Conservation (phyloP, 2,113 vertebrate species). For the Clinocottus analis region DNA sequence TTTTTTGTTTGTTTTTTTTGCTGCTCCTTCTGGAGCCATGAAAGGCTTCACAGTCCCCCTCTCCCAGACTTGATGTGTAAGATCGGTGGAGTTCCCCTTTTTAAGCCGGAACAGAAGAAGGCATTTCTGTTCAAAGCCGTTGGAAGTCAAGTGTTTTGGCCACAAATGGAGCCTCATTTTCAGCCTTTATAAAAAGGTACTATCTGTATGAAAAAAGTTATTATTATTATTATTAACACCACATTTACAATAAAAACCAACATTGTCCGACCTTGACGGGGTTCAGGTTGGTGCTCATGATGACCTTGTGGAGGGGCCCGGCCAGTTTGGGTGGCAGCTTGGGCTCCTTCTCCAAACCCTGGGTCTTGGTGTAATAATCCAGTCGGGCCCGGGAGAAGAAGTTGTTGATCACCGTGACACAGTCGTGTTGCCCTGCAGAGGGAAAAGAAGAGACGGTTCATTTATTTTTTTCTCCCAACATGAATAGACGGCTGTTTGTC, state of each 20-base stretch:
- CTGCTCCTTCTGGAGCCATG: not conserved
- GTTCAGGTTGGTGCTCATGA: constrained; percentile 96
- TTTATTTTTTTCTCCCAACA: not conserved
- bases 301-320: constrained; percentile 95
- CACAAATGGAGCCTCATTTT: not conserved
- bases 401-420: constrained; percentile 98
- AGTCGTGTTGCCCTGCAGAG: constrained; percentile 94
- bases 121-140: not conserved
- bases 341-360: constrained; percentile 95
- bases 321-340: constrained; percentile 92
- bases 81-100: not conserved
- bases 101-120: not conserved
- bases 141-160: not conserved
- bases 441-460: not conserved
- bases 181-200: not conserved
- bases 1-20: not conserved
- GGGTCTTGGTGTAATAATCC: constrained; percentile 95
- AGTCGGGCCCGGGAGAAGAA: constrained; percentile 95
- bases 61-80: not conserved
- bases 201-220: not conserved
- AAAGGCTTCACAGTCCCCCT: not conserved
- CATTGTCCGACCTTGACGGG: constrained; percentile 90
- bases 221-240: not conserved
- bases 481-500: not conserved
- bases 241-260: too few relatives aligned